A percentile compares a stretch with the other conserved stretches of the same genome.
Conservation (phyloP, 2,797 vertebrate genomes). For the Sebastes wilsoni region DNA sequence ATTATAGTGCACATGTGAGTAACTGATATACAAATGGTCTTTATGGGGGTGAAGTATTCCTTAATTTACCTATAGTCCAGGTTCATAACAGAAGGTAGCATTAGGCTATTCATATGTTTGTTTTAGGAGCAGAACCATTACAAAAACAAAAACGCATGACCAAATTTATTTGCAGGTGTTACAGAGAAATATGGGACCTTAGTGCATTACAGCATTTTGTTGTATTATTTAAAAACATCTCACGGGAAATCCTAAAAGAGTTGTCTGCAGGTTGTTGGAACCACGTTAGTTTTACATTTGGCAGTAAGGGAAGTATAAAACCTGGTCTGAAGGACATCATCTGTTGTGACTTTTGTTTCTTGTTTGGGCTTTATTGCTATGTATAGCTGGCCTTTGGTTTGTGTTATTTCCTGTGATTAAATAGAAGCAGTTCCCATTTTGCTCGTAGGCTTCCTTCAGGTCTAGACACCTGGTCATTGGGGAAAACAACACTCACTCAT, state of each 20-base stretch:
- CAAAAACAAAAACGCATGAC: not conserved
- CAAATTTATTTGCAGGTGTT: not conserved
- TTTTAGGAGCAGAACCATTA: not conserved
- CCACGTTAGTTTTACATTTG: not conserved
- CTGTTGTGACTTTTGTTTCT: slow-evolving; percentile 85
- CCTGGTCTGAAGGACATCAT: slow-evolving; percentile 82
- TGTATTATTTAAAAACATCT: not conserved
- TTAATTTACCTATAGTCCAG: not conserved
- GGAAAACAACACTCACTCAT: slow-evolving; percentile 17
- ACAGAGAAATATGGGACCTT: not conserved
- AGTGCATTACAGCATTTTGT: too few relatives aligned
- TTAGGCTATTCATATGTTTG: too few relatives aligned
- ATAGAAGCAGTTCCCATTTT: slow-evolving; percentile 8
- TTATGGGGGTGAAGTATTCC: not conserved
- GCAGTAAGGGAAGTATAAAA: not conserved
- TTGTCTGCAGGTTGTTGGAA: not conserved
- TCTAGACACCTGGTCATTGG: slow-evolving; percentile 51
- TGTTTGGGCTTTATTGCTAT: slow-evolving; percentile 85
- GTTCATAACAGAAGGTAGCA: not conserved
- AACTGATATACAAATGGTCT: not conserved
- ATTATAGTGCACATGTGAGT: not conserved
- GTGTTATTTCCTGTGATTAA: slow-evolving; percentile 87
- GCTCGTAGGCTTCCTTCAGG: slow-evolving; percentile 50
- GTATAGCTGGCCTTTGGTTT: slow-evolving; percentile 73
- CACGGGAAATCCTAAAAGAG: not conserved